Conservation (phyloP, 30 jellyfish, hydroid and myxozoan genomes). For the Haliclystus octoradiatus region DNA sequence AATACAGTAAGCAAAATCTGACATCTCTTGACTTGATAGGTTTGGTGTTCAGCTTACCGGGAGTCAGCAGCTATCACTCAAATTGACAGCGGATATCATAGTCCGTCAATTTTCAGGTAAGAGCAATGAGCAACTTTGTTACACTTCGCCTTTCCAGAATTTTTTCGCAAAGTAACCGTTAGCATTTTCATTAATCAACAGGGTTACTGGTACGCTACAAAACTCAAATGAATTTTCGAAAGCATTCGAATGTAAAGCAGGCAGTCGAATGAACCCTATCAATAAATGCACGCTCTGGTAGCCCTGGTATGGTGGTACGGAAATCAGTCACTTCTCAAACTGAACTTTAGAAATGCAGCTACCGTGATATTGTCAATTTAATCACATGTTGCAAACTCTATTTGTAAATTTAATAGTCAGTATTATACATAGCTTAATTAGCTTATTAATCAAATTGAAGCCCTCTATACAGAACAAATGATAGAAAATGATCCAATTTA, state of each 20-base stretch:
- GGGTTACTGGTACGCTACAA: constrained; percentile 41
- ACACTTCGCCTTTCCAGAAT: neutral
- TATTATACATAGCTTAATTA: too few relatives aligned
- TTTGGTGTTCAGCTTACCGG: constrained; percentile 92
- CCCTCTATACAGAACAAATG: too few relatives aligned
- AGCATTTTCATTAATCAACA: neutral
- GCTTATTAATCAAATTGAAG: too few relatives aligned
- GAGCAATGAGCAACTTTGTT: neutral
- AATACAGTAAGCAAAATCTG: too few relatives aligned
- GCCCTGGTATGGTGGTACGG: neutral
- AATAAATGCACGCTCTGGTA: constrained; percentile 52
- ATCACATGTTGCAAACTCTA: too few relatives aligned
- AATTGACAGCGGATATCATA: constrained; percentile 76
- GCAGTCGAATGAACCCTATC: constrained; percentile 40
- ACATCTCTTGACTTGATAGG: too few relatives aligned
- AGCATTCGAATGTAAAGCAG: constrained; percentile 41
- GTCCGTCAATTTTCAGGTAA: constrained; percentile 83
- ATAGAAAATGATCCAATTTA: too few relatives aligned
- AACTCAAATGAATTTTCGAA: constrained; percentile 32
- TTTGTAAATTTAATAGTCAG: too few relatives aligned
- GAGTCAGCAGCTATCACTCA: constrained; percentile 84
- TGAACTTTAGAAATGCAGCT: too few relatives aligned
- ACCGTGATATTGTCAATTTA: too few relatives aligned
- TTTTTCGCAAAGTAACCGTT: too few relatives aligned
- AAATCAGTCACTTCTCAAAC: too few relatives aligned